Conservation (phyloP, 2,888 invertebrate genomes). For the Zygothrica quintamaculata region DNA sequence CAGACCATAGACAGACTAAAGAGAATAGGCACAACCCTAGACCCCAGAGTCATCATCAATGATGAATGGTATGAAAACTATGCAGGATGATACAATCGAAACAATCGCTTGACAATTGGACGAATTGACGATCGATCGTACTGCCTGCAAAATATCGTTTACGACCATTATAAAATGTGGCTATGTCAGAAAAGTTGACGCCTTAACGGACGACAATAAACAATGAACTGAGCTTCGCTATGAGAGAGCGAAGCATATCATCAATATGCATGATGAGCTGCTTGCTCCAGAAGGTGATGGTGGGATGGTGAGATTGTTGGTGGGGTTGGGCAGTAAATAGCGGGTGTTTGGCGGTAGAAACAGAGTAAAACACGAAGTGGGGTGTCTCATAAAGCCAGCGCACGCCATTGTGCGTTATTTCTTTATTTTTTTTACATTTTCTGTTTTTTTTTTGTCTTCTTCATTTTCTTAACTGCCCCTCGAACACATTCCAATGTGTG, state of each 20-base stretch:
- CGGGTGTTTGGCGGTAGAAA: neutral
- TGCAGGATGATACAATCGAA: constrained; percentile 56
- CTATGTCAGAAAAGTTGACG: constrained; percentile 66
- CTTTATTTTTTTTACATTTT: constrained; percentile 6
- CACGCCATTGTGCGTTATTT: constrained; percentile 69
- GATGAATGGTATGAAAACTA: constrained; percentile 61
- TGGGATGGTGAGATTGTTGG: neutral
- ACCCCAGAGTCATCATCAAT: constrained; percentile 25
- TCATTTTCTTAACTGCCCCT: constrained; percentile 55
- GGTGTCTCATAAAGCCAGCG: constrained; percentile 48
- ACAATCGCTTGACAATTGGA: constrained; percentile 21
- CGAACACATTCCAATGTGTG: constrained; percentile 76
- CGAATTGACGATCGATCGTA: constrained; percentile 33
- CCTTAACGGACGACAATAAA: constrained; percentile 68
- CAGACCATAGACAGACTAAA: too few relatives aligned
- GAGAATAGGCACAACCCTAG: too few relatives aligned
- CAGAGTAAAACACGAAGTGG: neutral
- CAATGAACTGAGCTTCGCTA: constrained; percentile 55
- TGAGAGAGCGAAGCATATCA: constrained; percentile 61
- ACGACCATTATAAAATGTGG: constrained; percentile 60
- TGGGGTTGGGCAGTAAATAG: neutral
- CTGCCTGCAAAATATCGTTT: constrained; percentile 62
- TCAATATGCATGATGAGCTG: constrained; percentile 77
- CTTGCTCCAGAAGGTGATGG: constrained; percentile 13
- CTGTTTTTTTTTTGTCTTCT: constrained; percentile 12